A percentile compares a stretch with the other conserved stretches of the same genome.
Conservation (phyloP, 2,113 vertebrate species). For the Platichthys stellatus region DNA sequence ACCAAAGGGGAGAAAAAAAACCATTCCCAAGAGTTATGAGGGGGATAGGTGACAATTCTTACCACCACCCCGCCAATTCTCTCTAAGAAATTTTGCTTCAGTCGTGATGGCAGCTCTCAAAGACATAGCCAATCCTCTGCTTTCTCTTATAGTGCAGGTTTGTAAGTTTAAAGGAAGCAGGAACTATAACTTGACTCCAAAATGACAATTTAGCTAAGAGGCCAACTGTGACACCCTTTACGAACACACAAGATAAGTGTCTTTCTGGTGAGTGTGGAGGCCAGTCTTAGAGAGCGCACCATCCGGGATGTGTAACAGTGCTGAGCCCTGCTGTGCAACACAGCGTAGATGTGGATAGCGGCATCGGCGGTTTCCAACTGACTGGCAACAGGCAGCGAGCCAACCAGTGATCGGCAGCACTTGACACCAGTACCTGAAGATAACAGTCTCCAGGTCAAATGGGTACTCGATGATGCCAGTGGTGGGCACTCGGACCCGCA, state of each 20-base stretch:
- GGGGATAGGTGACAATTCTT: slow-evolving; percentile 30
- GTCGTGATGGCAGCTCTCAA: slow-evolving; percentile 66
- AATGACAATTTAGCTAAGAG: slow-evolving; percentile 6
- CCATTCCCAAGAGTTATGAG: slow-evolving; percentile 52
- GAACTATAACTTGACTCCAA: slow-evolving; percentile 2
- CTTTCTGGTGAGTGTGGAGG: slow-evolving; percentile 2
- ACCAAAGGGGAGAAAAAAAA: slow-evolving; percentile 38
- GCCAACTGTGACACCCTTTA: slow-evolving; percentile 7
- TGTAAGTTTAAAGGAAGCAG: not conserved
- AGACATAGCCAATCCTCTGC: slow-evolving; percentile 36
- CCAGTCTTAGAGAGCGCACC: slow-evolving; percentile 65
- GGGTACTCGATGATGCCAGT: slow-evolving; percentile 97
- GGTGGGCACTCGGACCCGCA: slow-evolving; percentile 93
- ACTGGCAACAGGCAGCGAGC: slow-evolving; percentile 46
- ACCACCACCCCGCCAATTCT: slow-evolving; percentile 36
- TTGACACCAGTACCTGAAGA: slow-evolving; percentile 88
- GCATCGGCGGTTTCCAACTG: slow-evolving; percentile 44
- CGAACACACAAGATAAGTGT: not conserved
- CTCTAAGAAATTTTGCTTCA: slow-evolving; percentile 52
- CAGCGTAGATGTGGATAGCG: slow-evolving; percentile 31
- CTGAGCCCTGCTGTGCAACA: slow-evolving; percentile 46
- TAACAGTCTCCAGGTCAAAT: slow-evolving; percentile 95
- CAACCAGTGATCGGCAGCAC: slow-evolving; percentile 23
- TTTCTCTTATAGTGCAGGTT: not conserved
- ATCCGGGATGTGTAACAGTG: slow-evolving; percentile 62